Base-by-base conservation (phyloP, 2,888 invertebrate genomes). In the Microplitis manilae region DNA sequence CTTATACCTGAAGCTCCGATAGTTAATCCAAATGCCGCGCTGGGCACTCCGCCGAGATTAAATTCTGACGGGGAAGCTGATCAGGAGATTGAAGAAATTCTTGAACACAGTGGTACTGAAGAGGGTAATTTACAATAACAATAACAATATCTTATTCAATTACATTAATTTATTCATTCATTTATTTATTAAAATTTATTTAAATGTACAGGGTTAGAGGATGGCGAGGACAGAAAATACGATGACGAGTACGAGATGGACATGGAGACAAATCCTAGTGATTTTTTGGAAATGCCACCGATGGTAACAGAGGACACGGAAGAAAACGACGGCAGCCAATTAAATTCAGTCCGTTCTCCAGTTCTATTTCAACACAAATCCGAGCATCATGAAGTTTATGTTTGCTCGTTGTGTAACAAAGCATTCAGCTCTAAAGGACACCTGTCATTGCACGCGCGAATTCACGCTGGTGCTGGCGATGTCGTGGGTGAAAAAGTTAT, bases 351-450 rank as follows among this genome's bases (percentile, higher is more conserved):
- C 1, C 76, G 59, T 30, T 38, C 77, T 7, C 75, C 81, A 1
- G 73, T 76, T 5, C 72, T 82, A 7, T 84, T 85, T 67, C 83
- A 85, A 79, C 87, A 83, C 61, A 83, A 84, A 6, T 83, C 85
- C n/a, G 89, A 90, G 73, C 89, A 90, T 75, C 89, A 89, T 79
- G 90, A 89, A 79, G 89, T 90, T 15, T 90, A 90, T 73, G 90
- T 90, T 8, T 90, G 90, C 77, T 89, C 90, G 20, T 85, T 90
- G 38, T 90, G 90, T 79, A 88, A 86, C 82, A 90, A 90, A 80
- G 90, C 90, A 5, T 90, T 91, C 79, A 90, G 90, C 80, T 90
- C 90, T 15, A 90, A 91, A 81, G 90, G 90, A 39, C 90, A 91
- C 75, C 81, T 91, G 68, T 90, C 91, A 20, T 83, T 90, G 38